A percentile compares a stretch with the other conserved stretches of the same genome.
phyloP scores from a whole-genome alignment of 2,797 vertebrate genomes.

The Triplophysa yarkandensis region DNA sequence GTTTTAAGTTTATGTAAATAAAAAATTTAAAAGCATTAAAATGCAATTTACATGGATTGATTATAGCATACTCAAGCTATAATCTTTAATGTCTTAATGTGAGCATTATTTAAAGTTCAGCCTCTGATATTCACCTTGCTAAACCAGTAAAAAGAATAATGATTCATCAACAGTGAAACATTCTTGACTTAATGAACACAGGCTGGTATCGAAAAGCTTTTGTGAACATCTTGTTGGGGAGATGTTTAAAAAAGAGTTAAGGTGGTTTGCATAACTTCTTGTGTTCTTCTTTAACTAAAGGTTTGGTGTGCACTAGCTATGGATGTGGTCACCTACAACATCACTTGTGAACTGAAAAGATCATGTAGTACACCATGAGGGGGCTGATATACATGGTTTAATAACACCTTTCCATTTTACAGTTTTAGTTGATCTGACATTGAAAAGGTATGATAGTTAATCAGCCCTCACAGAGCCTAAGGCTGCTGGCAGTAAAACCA shows the following conservation, averaged over 20 bases:
- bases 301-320: neutral
- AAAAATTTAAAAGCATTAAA: too few relatives aligned
- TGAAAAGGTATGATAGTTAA: neutral
- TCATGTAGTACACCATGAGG: neutral
- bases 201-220: neutral
- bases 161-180: neutral
- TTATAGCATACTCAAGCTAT: neutral
- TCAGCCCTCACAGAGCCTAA: neutral
- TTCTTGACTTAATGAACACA: neutral
- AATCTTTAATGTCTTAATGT: neutral
- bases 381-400: neutral
- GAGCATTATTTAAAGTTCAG: neutral
- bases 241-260: neutral
- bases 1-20: too few relatives aligned
- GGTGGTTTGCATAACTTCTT: neutral
- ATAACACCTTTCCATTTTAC: neutral
- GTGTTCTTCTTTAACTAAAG: neutral
- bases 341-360: neutral
- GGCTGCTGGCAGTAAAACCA: constrained; percentile 3
- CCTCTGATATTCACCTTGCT: constrained; percentile 10
- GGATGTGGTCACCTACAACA: neutral
- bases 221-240: neutral
- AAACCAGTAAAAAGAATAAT: constrained; percentile 35
- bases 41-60: too few relatives aligned
- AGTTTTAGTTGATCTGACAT: neutral